Evolutionary conservation across 30 jellyfish, hydroid and myxozoan genomes (phyloP), one percentile per base, ranked within the genome.

Genomic region (Hydractinia echinata): DNA sequence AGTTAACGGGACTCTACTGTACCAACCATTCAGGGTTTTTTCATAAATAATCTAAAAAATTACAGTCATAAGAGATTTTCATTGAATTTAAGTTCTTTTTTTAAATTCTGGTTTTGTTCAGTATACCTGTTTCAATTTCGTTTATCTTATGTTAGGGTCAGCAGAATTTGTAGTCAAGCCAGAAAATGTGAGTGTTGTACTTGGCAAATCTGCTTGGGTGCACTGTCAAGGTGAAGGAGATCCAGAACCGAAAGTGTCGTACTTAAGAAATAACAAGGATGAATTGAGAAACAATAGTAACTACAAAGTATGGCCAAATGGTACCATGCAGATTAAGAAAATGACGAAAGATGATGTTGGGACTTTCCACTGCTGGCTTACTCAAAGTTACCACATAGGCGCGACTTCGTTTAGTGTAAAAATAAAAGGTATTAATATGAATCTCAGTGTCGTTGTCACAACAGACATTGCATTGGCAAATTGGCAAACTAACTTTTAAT

Each of bases 141-240:
- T 30, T 30, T 62, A 48, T 76, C 77, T 39, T 20, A 54, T 15
- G 19, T 51, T 76, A 91, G 97, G 72, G 82, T 87, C 84, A 51
- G 84, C 89, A 55, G 85, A 82, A 76, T 91, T 91, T 72, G 60
- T 86, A 4, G 48, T 67, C 44, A 72, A 64, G 81, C 97, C 97
- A 8, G 61, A 64, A 19, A 83, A 91, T 67, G 56, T 83, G 66
- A 79, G 89, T 10, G 88, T 81, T 5, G 61, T 64, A 18, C 88
- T 61, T 61, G 96, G 90, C 4, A 91, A 79, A 10, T 76, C 97
- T n/a, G 97, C 78, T 11, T 51, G 92, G 76, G 86, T 91, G 7
- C 79, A 61, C 21, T 91, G 97, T 71, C 79, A 77, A 11, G 97
- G 97, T 8, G 76, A 67, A 18, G 97, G 95, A 0, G 66, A n/a